Evolutionary conservation across 2,888 invertebrate genomes (phyloP).

Genomic region (Ochropacha duplaris): DNA sequence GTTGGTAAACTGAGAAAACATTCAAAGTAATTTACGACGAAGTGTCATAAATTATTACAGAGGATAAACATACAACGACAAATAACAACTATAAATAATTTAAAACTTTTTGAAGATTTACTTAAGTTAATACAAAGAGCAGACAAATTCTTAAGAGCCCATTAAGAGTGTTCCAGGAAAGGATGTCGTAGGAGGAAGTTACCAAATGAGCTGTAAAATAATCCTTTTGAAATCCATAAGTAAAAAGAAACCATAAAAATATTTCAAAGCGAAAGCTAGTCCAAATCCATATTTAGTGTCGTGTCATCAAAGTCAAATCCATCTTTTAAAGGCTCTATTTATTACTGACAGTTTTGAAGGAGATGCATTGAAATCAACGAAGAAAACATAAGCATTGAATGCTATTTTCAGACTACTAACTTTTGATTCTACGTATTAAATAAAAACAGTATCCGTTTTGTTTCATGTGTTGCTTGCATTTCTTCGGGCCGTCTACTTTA

Average conservation of each 20-base stretch:
- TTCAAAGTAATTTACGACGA: neutral
- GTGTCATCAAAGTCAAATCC: slow-evolving; percentile 8
- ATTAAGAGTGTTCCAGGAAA: slow-evolving; percentile 33
- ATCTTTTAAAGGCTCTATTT: slow-evolving; percentile 8
- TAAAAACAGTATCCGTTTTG: neutral
- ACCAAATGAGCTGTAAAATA: slow-evolving; percentile 24
- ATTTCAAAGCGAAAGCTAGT: slow-evolving; percentile 16
- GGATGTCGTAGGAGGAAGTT: slow-evolving; percentile 18
- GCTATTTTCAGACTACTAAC: neutral
- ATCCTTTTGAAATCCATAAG: slow-evolving; percentile 14
- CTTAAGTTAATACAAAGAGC: slow-evolving; percentile 7
- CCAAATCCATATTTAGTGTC: slow-evolving; percentile 16
- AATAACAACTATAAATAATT: neutral
- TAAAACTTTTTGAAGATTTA: neutral
- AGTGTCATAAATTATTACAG: neutral
- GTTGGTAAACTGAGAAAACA: neutral
- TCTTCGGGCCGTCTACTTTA: neutral
- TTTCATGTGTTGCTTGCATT: neutral
- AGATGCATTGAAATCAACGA: neutral
- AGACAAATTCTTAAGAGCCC: slow-evolving; percentile 25
- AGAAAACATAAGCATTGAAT: neutral
- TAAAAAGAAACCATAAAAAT: slow-evolving; percentile 11
- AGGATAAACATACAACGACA: neutral
- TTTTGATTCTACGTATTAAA: neutral
- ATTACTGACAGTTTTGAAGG: neutral